Base-by-base conservation (phyloP, 2,113 vertebrate species). In the Ophiodon elongatus region DNA sequence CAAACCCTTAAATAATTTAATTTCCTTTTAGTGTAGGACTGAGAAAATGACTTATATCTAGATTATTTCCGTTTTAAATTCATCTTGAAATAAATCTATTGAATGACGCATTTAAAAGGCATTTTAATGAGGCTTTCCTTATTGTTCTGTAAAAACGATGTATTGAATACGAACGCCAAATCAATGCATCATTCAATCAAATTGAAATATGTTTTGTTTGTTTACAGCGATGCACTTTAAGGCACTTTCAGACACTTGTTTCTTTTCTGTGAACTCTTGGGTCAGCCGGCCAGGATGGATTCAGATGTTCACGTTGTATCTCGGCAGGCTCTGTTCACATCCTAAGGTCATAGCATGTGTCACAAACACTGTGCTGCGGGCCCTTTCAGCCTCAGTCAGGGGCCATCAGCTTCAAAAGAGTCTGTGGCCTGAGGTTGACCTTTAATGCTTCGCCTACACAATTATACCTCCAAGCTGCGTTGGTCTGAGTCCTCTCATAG, bases 341-440 rank as follows among this genome's bases (percentile, higher is more conserved):
- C 79, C 41, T 63, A 35, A 89, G 80, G 89, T 91, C 85, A 91
- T 2, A 50, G 19, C 45, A 19, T 62, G 56, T 31, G 31, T 80
- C 71, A 87, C 79, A 76, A 70, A 62, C 2, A 35, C n/a, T 70
- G 39, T 65, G 73, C 89, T 39, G 41, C 10, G 0, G 81, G 83
- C 54, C 72, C 54, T 76, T 86, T 89, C 76, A 82, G 39, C 83
- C 79, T 67, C 80, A 83, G 77, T 83, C 84, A 39, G 89, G 63
- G 85, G 74, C 68, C 76, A 68, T 79, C 27, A 63, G 80, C 88
- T 86, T 93, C 88, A 92, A 92, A 91, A 83, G 83, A 60, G 33
- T 41, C 31, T 3, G 21, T 62, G 57, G 52, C 83, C 86, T 45
- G 72, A 57, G 52, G 73, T 47, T 78, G 88, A 85, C 80, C 85